Base-by-base conservation (phyloP, 1,140 invertebrate genomes). In the Centruroides vittatus region DNA sequence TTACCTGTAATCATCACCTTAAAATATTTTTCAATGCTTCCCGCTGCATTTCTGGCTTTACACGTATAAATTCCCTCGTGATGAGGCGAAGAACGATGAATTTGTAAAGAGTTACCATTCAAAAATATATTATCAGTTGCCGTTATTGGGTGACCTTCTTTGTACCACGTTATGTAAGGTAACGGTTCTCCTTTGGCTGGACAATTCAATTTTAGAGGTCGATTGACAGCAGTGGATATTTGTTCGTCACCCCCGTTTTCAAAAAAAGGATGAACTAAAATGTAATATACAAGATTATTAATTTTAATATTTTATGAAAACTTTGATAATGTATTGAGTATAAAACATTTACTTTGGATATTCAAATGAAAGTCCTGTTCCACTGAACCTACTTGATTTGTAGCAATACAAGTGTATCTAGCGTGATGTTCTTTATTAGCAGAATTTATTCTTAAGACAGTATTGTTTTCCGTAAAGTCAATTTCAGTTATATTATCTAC, bases 341-440 rank as follows among this genome's bases (percentile, higher is more conserved):
- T 34, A 47, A 6, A 23, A 70, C 67, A 52, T 35, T 66, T 76
- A 85, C 84, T 81, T 68, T 84, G 80, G 48, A 86, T 80, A 60
- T 78, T 71, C 48, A 88, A 72, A 66, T 78, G 72, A 61, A 84
- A 80, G 5, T 79, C 77, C 64, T 81, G 82, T 65, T 79, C 80
- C 49, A 80, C 79, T 75, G 74, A 82, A 79, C 78, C 89, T 76
- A 69, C 87, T 78, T 62, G 76, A 78, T 76, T 85, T 79, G 62
- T 76, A 68, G 67, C 87, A 68, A 66, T 75, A 73, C 73, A 92
- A 69, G 69, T 86, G 81, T 70, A 76, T 62, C 71, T 70, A 57
- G 69, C 74, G 51, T 47, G 41, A 50, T 61, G 58, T 36, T 57
- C 34, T 52, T 54, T 13, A 5, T 47, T 46, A 13, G 59, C 23